These are phyloP conservation scores for Ichneumoninae sp. DNA, from an alignment of 2,888 invertebrate species.

Conservation along the genomic window DNA sequence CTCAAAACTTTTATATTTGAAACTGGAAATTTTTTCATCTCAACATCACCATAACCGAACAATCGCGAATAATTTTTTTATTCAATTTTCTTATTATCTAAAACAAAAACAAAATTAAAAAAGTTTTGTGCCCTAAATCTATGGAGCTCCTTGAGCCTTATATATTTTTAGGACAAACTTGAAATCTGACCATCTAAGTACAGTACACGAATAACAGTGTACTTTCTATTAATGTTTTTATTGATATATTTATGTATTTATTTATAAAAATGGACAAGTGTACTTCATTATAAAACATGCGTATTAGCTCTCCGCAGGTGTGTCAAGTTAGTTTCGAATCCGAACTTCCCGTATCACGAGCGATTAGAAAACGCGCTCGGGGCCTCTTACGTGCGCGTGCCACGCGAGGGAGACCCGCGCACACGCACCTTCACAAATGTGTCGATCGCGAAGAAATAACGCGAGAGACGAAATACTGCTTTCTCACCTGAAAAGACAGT, in stretches of 20 bases:
- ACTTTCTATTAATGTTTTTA: neutral
- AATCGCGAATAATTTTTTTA: neutral
- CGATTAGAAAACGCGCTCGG: constrained; percentile 42
- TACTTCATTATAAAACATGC: neutral
- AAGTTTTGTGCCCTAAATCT: too few species aligned
- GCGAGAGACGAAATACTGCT: neutral
- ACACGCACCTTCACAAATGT: constrained; percentile 40
- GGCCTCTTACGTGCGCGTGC: constrained; percentile 22
- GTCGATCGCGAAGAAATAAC: constrained; percentile 32
- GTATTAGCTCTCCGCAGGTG: neutral
- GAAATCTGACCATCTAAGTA: neutral
- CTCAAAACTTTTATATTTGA: too few species aligned
- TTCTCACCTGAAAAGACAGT: neutral
- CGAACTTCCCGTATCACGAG: constrained; percentile 12
- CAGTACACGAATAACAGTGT: neutral
- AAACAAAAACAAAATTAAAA: too few species aligned
- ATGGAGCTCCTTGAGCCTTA: too few species aligned
- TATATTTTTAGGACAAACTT: neutral
- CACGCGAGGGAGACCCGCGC: constrained; percentile 33
- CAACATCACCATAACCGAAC: too few species aligned
- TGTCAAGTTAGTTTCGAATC: neutral
- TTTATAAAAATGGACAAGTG: neutral
- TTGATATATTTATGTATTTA: neutral
- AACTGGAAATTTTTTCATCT: too few species aligned
- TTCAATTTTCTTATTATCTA: too few species aligned